Conservation (phyloP, 2,113 vertebrate genomes). For the Pimephales promelas region DNA sequence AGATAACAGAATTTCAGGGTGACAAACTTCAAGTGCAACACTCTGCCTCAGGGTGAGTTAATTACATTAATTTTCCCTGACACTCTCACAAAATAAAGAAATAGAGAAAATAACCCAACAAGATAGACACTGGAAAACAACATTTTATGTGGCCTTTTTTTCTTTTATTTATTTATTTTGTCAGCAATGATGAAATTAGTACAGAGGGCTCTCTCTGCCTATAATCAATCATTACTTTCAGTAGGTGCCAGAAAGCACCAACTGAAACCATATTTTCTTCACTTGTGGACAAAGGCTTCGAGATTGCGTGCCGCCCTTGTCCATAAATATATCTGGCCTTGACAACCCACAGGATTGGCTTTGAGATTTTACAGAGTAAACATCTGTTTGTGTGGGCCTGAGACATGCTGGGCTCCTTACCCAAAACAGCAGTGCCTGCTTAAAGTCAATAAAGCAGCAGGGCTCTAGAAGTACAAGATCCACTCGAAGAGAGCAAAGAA, state of each 20-base stretch:
- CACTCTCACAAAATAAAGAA: conserved; percentile 72
- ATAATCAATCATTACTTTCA: conserved; percentile 82
- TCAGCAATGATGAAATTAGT: conserved; percentile 78
- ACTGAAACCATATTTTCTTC: conserved; percentile 74
- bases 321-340: conserved; percentile 76
- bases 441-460: conserved; percentile 11
- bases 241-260: conserved; percentile 67
- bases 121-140: conserved; percentile 51
- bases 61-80: conserved; percentile 76
- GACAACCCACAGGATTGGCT: conserved; percentile 68
- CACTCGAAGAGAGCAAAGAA: not conserved
- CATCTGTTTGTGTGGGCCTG: conserved; percentile 61
- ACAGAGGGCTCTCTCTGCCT: conserved; percentile 73
- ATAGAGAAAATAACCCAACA: conserved; percentile 55
- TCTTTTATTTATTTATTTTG: conserved; percentile 74
- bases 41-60: conserved; percentile 76
- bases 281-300: conserved; percentile 74
- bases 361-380: conserved; percentile 65
- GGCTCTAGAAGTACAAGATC: not conserved
- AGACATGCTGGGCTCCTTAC: conserved; percentile 58
- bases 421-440: conserved; percentile 52
- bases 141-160: conserved; percentile 60
- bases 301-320: conserved; percentile 74
- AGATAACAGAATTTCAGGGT: conserved; percentile 79
- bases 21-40: conserved; percentile 76